A percentile compares a stretch with the other conserved stretches of the same genome.
These are phyloP conservation scores for Pelodiscus sinensis DNA, from an alignment of 2,113 vertebrate species.

Conservation along the genomic window DNA sequence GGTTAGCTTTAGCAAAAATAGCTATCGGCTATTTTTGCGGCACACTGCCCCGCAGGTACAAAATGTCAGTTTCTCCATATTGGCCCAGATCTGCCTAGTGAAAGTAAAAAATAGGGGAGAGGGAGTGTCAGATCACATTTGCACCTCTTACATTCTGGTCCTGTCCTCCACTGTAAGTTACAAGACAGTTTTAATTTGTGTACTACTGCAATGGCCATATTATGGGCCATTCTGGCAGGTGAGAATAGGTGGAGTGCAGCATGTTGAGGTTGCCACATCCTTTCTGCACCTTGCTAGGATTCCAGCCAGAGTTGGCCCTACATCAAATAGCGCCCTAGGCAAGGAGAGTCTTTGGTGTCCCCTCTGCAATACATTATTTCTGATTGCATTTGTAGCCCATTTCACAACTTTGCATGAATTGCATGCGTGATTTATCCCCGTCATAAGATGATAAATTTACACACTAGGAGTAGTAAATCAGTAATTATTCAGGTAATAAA, in stretches of 20 bases:
- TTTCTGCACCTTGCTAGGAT: accelerated
- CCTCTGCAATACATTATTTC: too few relatives aligned
- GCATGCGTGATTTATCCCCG: too few relatives aligned
- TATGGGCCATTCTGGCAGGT: not conserved
- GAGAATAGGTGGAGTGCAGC: not conserved
- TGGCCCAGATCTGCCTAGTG: not conserved
- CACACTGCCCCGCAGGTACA: not conserved
- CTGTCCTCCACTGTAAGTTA: not conserved
- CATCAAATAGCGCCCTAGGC: too few relatives aligned
- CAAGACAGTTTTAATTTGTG: not conserved
- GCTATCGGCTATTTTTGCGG: not conserved
- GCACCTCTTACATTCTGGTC: accelerated
- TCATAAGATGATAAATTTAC: too few relatives aligned
- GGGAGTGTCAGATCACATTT: not conserved
- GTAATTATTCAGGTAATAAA: too few relatives aligned
- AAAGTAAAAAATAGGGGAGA: accelerated
- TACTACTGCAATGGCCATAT: not conserved
- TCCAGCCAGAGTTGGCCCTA: too few relatives aligned
- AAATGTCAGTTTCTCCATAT: not conserved
- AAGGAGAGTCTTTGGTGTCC: too few relatives aligned
- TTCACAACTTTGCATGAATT: too few relatives aligned
- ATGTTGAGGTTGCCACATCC: not conserved
- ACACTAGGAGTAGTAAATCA: too few relatives aligned
- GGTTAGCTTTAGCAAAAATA: not conserved
- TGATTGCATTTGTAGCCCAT: too few relatives aligned